phyloP scores from a whole-genome alignment of 2,888 invertebrate species.

The Heteromyza rotundicornis region DNA sequence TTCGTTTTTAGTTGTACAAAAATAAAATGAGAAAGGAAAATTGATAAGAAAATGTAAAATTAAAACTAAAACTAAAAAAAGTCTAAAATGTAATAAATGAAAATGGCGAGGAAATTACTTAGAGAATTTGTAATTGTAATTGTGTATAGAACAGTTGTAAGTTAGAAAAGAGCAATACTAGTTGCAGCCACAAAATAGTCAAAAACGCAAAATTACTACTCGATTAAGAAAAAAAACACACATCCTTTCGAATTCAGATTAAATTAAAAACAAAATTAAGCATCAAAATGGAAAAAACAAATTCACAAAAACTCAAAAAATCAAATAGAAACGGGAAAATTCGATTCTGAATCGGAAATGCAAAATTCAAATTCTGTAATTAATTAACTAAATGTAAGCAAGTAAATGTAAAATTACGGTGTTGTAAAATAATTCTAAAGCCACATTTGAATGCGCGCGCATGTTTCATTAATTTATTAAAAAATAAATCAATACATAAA shows the following conservation, averaged over 20 bases:
- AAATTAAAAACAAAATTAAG: slow-evolving; percentile 14
- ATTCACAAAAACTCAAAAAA: slow-evolving; percentile 29
- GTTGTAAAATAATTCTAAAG: neutral
- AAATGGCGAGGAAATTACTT: slow-evolving; percentile 13
- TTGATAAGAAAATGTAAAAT: slow-evolving; percentile 27
- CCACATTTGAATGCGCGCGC: slow-evolving; percentile 8
- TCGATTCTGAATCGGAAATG: slow-evolving; percentile 8
- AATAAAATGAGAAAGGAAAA: slow-evolving; percentile 14
- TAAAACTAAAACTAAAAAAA: slow-evolving; percentile 30
- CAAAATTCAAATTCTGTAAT: slow-evolving; percentile 1
- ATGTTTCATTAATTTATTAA: slow-evolving; percentile 49
- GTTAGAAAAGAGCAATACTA: slow-evolving; percentile 11
- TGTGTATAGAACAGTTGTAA: slow-evolving; percentile 6
- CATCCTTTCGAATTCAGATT: slow-evolving; percentile 11
- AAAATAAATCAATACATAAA: too few relatives aligned
- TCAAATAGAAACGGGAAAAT: slow-evolving; percentile 22
- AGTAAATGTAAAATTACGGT: slow-evolving; percentile 8
- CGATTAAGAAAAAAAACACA: too few relatives aligned
- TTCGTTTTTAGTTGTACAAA: slow-evolving; percentile 56
- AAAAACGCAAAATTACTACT: neutral
- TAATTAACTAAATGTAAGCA: neutral
- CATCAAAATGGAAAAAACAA: slow-evolving; percentile 5
- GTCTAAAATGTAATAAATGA: too few relatives aligned
- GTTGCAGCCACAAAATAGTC: slow-evolving; percentile 12
- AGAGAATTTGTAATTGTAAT: slow-evolving; percentile 19